These are phyloP conservation scores for Abrostola tripartita DNA, from an alignment of 2,888 invertebrate genomes.

Conservation along the genomic window DNA sequence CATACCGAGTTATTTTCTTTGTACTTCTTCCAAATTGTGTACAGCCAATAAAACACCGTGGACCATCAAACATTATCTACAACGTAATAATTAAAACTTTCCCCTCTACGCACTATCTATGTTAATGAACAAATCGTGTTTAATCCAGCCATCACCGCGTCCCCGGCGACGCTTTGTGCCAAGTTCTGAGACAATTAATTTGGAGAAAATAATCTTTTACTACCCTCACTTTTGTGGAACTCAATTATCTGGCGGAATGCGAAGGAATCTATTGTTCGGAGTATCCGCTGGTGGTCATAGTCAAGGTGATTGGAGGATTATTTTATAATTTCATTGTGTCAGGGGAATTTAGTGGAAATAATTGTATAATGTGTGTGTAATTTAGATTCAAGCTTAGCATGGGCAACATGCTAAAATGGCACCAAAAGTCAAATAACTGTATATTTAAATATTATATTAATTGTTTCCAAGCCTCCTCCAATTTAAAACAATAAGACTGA, in stretches of 20 bases:
- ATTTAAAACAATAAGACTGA: no score
- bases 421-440: no score
- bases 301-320: constrained; percentile 11
- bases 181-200: constrained; percentile 22
- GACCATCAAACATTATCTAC: background rate
- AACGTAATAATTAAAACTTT: background rate
- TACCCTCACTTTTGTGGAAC: constrained; percentile 3
- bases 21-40: no score
- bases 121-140: background rate
- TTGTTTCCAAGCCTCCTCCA: no score
- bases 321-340: constrained; percentile 8
- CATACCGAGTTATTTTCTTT: no score
- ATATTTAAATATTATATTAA: background rate
- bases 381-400: no score
- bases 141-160: background rate
- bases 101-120: background rate
- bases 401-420: no score
- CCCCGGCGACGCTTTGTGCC: background rate
- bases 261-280: constrained; percentile 9
- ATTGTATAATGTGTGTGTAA: no score
- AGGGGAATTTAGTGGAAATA: background rate
- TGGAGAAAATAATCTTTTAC: constrained; percentile 24
- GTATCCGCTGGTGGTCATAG: constrained; percentile 12
- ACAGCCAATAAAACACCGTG: no score
- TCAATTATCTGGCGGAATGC: constrained; percentile 32